Evolutionary conservation across 2,888 invertebrate genomes (phyloP), one percentile per base, ranked within the genome.

Genomic region (Brenthis ino): DNA sequence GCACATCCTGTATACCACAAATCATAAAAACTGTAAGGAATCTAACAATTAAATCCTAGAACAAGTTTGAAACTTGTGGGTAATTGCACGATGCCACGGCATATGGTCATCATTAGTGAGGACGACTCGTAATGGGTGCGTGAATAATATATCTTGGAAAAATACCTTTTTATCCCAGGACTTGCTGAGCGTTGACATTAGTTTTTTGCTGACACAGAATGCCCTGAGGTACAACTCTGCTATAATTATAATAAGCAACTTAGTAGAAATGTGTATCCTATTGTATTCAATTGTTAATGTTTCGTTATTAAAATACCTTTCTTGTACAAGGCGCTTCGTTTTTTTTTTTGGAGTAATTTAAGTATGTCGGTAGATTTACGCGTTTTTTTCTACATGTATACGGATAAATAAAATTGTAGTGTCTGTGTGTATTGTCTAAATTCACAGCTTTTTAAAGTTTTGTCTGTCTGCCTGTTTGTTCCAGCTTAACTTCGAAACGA

Each of bases 91-190:
- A 43, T 8, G 14, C 61, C 61, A 14, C 50, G 57, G 20, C 54
- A 68, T 71, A 71, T 71, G 71, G 71, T 68, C 71, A 66, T 71
- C 71, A 71, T 71, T 71, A 71, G 65, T 48, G 65, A 65, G 16
- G 28, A 50, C 60, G 60, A 57, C 51, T 16, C 24, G 63, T 57
- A 61, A 69, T 61, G 65, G 56, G n/a, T 50, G 60, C 56, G 56
- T 47, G 64, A 65, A 65, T 51, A 69, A 65, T 65, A 66, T 28
- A 65, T 43, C 55, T 48, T 33, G 65, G 48, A 60, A 65, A 65
- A 65, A 64, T 68, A 64, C 53, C 58, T 54, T 47, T 64, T 43
- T 54, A 57, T 50, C n/a, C 47, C 28, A 28, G 16, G 67, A 13
- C 20, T 56, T 48, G 47, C 11, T 5, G 64, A 47, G 54, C 61